Base-by-base conservation (phyloP, 1,140 invertebrate species). In the Rhagoletis pomonella region DNA sequence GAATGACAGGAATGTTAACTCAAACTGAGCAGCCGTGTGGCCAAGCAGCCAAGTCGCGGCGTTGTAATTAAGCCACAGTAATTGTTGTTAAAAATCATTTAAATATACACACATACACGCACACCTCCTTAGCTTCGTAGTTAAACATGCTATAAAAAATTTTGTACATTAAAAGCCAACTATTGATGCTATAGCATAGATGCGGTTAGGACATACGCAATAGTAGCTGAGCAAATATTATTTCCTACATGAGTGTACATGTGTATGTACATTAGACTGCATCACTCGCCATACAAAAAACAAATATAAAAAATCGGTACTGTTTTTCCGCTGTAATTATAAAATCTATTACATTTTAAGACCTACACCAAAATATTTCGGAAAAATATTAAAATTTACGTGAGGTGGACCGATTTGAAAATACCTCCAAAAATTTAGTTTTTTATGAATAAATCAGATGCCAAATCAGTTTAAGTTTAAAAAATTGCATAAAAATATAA, bases 31-130 rank as follows among this genome's bases (percentile, higher is more conserved):
- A 14, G 47, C 73, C n/a, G 42, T n/a, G 73, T 47, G 44, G 73
- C 19, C 73, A 55, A 47, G 60, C 50, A 55, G 60, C 12, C 60
- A 62, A 62, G 60, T 14, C 9, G 60, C 60, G 44, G 44, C 17
- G 47, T 77, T 77, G 73, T 77, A 77, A 77, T 77, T 77, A 47
- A 50, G 73, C 73, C 1, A n/a, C 47, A 55, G 47, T 81, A 81
- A 81, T 55, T 81, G 19, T 81, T 81, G 47, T 81, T 81, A 55
- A 55, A 50, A 81, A 81, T 81, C 50, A 81, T 81, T 81, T 42
- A 55, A 47, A 50, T 81, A 55, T 14, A 81, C 47, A 55, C 47
- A 81, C 73, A 81, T 29, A n/a, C 47, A 14, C 42, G 17, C 47
- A 3, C 64, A 67, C 64, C 29, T 62, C 9, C 64, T 14, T 14